A percentile compares a stretch with the other conserved stretches of the same genome.
phyloP scores from a whole-genome alignment of 2,888 invertebrate genomes.

The Yponomeuta sedellus region DNA sequence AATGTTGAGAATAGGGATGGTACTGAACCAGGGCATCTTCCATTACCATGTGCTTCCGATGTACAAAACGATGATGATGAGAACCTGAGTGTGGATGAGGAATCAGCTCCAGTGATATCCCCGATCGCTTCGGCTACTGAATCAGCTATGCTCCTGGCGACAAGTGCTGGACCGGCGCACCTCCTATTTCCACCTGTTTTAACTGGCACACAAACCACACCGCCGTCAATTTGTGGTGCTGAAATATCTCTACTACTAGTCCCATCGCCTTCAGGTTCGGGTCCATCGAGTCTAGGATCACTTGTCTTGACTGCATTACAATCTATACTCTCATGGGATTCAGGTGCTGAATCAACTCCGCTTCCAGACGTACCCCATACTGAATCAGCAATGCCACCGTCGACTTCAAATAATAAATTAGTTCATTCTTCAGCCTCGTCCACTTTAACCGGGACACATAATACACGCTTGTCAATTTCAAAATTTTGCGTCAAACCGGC shows the following conservation, averaged over 20 bases:
- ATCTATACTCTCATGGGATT: neutral
- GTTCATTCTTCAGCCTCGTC: no score
- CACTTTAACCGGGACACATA: no score
- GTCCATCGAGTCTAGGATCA: no score
- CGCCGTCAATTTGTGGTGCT: no score
- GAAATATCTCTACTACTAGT: no score
- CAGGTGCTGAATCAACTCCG: slow-evolving; percentile 4
- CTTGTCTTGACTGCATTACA: no score
- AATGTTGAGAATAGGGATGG: slow-evolving; percentile 6
- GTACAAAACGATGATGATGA: no score
- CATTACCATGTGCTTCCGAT: slow-evolving; percentile 15
- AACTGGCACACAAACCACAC: no score
- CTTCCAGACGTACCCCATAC: neutral
- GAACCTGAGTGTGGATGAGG: no score
- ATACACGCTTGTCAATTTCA: neutral
- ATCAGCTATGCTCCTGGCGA: neutral
- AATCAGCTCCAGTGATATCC: slow-evolving; percentile 3
- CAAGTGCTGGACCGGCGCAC: no score
- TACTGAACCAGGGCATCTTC: slow-evolving; percentile 10
- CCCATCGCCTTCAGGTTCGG: no score
- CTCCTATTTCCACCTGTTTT: no score
- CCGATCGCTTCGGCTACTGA: slow-evolving; percentile 17
- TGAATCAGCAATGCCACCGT: neutral
- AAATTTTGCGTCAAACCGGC: neutral
- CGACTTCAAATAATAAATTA: neutral